Conservation (phyloP, 2,888 invertebrate species). For the Andrena fulva region DNA sequence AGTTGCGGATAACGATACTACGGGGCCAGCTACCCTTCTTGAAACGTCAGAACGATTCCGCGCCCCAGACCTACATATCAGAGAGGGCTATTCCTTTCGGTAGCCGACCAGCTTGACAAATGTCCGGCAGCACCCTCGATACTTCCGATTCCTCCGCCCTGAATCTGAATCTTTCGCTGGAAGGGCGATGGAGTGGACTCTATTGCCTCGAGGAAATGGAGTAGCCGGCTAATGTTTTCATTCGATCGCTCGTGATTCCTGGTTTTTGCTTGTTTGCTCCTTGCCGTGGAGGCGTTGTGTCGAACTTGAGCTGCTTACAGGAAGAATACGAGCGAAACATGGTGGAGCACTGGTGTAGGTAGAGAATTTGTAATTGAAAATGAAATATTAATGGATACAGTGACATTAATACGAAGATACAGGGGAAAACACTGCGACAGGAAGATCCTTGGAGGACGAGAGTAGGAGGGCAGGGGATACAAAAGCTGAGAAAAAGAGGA, state of each 20-base stretch:
- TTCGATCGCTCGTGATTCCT: background rate
- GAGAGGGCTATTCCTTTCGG: constrained; percentile 62
- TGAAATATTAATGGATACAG: background rate
- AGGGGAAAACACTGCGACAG: background rate
- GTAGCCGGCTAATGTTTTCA: constrained; percentile 30
- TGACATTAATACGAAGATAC: background rate
- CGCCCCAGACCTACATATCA: constrained; percentile 71
- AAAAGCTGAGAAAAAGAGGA: constrained; percentile 45
- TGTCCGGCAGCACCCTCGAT: constrained; percentile 73
- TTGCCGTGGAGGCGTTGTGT: background rate
- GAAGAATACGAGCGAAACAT: background rate
- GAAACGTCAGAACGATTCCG: constrained; percentile 75
- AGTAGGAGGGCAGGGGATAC: background rate
- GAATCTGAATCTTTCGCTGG: constrained; percentile 65
- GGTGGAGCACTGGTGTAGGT: background rate
- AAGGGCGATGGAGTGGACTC: constrained; percentile 22
- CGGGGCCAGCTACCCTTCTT: constrained; percentile 74
- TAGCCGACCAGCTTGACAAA: constrained; percentile 72
- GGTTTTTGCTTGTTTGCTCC: background rate
- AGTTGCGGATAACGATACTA: constrained; percentile 73
- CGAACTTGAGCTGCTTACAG: background rate
- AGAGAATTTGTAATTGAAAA: background rate
- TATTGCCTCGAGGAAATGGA: constrained; percentile 8
- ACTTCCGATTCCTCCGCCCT: constrained; percentile 56
- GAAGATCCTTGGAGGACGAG: constrained; percentile 9